A percentile compares a stretch with the other conserved stretches of the same genome.
phyloP scores from a whole-genome alignment of 2,797 vertebrate genomes.

The Rhincodon typus region DNA sequence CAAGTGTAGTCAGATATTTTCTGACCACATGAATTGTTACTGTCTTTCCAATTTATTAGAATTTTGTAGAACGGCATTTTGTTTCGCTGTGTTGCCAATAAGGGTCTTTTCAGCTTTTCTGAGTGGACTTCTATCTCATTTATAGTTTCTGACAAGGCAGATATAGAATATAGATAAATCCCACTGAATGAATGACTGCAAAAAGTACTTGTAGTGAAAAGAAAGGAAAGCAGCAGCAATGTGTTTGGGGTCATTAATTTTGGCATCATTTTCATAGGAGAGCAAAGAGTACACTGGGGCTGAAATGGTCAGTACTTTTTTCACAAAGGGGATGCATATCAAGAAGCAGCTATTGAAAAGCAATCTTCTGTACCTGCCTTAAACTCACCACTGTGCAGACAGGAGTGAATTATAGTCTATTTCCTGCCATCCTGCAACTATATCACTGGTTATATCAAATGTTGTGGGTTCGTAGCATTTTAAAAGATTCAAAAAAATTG shows the following conservation, averaged over 20 bases:
- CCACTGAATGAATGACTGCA: conserved; percentile 25
- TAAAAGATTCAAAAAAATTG: not conserved
- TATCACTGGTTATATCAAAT: too few relatives aligned
- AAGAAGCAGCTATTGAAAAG: not conserved
- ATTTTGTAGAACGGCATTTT: not conserved
- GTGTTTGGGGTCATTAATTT: conserved; percentile 33
- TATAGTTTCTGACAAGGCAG: conserved; percentile 29
- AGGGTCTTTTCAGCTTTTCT: conserved; percentile 4
- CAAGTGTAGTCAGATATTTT: conserved; percentile 40
- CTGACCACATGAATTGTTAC: not conserved
- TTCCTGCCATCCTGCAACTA: not conserved
- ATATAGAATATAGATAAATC: conserved; percentile 22
- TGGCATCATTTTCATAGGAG: conserved; percentile 26
- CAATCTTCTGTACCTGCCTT: not conserved
- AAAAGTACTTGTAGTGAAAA: conserved; percentile 23
- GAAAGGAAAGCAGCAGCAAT: not conserved
- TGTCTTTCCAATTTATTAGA: conserved; percentile 22
- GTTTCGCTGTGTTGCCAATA: not conserved
- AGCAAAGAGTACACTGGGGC: not conserved
- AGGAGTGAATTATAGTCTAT: not conserved
- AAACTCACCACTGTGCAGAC: not conserved
- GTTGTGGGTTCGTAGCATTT: not conserved
- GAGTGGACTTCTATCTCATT: not conserved
- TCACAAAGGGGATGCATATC: conserved; percentile 11
- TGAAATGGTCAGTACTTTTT: not conserved